A percentile compares a stretch with the other conserved stretches of the same genome.
Evolutionary conservation across 2,797 vertebrate species (phyloP).

Genomic region (Sphenodon punctatus): DNA sequence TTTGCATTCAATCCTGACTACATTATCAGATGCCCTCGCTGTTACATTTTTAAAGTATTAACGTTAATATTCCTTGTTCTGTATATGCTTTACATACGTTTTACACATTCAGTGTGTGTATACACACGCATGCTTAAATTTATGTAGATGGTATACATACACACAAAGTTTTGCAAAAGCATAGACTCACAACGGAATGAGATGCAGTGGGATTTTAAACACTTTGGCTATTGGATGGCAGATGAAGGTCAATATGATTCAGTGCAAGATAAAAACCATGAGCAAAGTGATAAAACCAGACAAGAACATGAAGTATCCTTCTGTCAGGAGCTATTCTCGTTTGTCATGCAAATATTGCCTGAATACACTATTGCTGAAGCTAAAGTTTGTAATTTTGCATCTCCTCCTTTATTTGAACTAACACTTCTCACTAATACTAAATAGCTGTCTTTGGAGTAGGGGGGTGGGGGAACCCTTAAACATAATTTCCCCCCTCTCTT

Average conservation of each 20-base stretch:
- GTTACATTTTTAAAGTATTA: slow-evolving; percentile 46
- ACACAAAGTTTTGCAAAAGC: slow-evolving; percentile 54
- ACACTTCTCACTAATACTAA: slow-evolving; percentile 29
- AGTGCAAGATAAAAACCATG: slow-evolving; percentile 59
- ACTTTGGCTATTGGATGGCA: slow-evolving; percentile 56
- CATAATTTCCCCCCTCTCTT: neutral
- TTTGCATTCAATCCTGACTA: slow-evolving; percentile 36
- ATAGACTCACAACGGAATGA: slow-evolving; percentile 46
- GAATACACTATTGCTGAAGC: slow-evolving; percentile 28
- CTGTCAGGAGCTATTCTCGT: slow-evolving; percentile 48
- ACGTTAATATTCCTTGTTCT: slow-evolving; percentile 21
- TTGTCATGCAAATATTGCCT: slow-evolving; percentile 62
- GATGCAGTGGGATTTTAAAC: slow-evolving; percentile 60
- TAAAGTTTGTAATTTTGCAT: slow-evolving; percentile 41
- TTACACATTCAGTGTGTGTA: slow-evolving; percentile 40
- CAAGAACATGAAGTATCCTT: slow-evolving; percentile 52
- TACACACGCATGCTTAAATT: too few relatives aligned
- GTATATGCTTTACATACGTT: slow-evolving; percentile 27
- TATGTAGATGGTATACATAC: too few relatives aligned
- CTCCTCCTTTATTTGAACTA: slow-evolving; percentile 18
- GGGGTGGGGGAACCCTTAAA: neutral
- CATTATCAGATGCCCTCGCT: slow-evolving; percentile 15
- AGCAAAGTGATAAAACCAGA: slow-evolving; percentile 55
- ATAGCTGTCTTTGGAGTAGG: neutral
- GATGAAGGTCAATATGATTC: slow-evolving; percentile 63